Base-by-base conservation (phyloP, 1,140 invertebrate genomes). In the Diorhabda elongata region DNA sequence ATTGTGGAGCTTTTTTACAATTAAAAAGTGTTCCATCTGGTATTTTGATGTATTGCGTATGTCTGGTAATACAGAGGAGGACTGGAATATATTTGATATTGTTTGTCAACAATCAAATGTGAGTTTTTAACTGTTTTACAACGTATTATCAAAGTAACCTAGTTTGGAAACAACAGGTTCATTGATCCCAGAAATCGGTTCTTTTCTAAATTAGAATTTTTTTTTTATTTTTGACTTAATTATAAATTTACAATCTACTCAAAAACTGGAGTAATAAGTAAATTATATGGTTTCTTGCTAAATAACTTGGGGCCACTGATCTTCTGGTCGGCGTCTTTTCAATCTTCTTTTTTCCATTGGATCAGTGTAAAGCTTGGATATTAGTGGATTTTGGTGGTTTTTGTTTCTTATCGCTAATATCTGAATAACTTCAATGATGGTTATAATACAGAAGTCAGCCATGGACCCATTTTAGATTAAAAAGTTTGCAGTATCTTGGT, bases 51-150 rank as follows among this genome's bases (percentile, higher is more conserved):
- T 74, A 59, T 73, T 73, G 66, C 71, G 70, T 68, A 73, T 64
- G 7, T 72, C 78, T 4, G 85, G 85, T 60, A 83, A 86, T 68
- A 81, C 81, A 42, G 79, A 84, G 41, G 88, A 89, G 74, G 89
- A 91, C 79, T 88, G 89, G 84, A 85, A 84, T 76, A 85, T 90
- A 61, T 91, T 87, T 76, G 86, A 90, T 80, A 82, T 85, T 0
- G 79, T 90, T 60, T 85, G 86, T 71, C 82, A 84, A 82, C 43
- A 59, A 45, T 9, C 58, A 41, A 67, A 67, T 5, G 65, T 59
- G 58, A 67, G 65, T 67, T 58, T 45, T 11, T 26, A 62, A 9
- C 5, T 7, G 7, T 62, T 8, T 7, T n/a, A 60, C 26, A 9
- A 5, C 5, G 58, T 9, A 60, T 9, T 60, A 60, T 60, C 26